Evolutionary conservation across 2,113 vertebrate species (phyloP).

Genomic region (Dasypus novemcinctus): DNA sequence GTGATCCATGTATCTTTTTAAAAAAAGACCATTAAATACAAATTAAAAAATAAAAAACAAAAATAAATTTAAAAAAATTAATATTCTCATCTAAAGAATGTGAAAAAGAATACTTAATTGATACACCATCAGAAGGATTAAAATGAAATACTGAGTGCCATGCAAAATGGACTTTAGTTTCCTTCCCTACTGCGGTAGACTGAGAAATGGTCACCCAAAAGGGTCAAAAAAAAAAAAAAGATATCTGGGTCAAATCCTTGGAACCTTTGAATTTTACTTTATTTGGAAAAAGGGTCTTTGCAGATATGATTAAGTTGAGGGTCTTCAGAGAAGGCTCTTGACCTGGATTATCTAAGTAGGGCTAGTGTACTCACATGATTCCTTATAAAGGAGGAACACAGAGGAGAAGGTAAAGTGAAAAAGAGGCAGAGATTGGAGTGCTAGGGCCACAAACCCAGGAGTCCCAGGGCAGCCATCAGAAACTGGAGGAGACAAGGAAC

Average conservation of each 20-base stretch:
- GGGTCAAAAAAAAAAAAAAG: no score
- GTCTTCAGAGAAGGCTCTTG: background rate
- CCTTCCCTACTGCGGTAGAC: background rate
- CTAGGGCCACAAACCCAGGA: no score
- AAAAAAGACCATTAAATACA: no score
- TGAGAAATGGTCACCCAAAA: background rate
- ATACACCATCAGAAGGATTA: no score
- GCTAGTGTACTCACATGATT: background rate
- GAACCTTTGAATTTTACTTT: background rate
- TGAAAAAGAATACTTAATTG: background rate
- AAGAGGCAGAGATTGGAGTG: no score
- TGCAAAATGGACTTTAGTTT: background rate
- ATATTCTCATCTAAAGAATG: background rate
- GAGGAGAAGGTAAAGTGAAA: background rate
- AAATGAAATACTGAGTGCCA: background rate
- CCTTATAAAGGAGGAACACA: background rate
- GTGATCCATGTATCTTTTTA: no score
- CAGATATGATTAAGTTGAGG: background rate
- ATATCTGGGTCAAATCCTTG: background rate
- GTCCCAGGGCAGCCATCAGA: fast-evolving
- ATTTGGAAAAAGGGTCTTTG: background rate
- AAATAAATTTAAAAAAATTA: no score
- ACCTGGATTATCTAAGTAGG: background rate
- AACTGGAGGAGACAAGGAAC: no score
- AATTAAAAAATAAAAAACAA: no score